phyloP scores from a whole-genome alignment of 2,113 vertebrate genomes.

The Cairina moschata region DNA sequence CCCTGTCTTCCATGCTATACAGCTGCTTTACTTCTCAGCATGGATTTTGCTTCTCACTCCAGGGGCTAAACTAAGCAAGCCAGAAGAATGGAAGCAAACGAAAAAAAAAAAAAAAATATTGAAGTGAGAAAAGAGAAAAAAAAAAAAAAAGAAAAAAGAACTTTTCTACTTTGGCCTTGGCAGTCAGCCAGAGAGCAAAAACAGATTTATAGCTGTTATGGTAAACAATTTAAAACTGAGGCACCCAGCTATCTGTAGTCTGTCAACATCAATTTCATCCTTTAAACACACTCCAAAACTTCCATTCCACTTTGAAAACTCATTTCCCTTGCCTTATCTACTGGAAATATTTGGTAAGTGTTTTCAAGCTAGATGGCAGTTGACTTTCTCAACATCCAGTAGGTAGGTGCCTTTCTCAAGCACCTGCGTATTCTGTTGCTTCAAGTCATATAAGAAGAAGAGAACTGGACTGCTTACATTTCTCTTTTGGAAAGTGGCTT shows the following conservation, averaged over 20 bases:
- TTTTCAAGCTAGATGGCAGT: not conserved
- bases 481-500: not conserved
- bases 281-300: not conserved
- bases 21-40: not conserved
- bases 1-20: not conserved
- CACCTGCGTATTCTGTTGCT: not conserved
- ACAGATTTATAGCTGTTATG: not conserved
- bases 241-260: not conserved
- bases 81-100: not conserved
- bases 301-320: conserved; percentile 32
- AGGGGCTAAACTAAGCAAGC: not conserved
- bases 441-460: not conserved
- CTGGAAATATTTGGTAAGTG: not conserved
- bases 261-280: not conserved
- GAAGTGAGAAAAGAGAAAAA: not conserved
- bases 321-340: conserved; percentile 28
- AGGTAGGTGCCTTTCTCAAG: not conserved
- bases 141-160: not conserved
- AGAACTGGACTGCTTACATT: not conserved
- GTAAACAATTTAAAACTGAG: conserved; percentile 31
- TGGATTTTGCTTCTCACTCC: not conserved
- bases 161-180: not conserved
- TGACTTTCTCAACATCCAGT: not conserved
- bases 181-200: not conserved
- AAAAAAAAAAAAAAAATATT: not conserved